phyloP scores from a whole-genome alignment of 2,113 vertebrate species.

The Columbina picui region DNA sequence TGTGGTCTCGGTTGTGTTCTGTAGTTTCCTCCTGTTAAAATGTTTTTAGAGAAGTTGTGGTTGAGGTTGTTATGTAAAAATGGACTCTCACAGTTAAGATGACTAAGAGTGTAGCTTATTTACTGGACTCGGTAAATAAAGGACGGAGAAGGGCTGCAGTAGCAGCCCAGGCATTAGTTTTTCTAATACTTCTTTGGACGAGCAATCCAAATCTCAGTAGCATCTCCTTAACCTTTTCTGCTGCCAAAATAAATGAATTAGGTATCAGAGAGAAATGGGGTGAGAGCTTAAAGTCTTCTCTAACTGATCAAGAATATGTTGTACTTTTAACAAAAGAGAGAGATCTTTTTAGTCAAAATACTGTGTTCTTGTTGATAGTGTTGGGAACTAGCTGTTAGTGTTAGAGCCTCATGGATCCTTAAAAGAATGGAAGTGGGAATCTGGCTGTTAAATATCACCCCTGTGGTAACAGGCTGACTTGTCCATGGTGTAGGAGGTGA shows the following conservation, averaged over 20 bases:
- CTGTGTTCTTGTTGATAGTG: background rate
- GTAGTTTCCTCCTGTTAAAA: slow-evolving; percentile 20
- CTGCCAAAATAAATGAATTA: background rate
- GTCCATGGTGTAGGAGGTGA: background rate
- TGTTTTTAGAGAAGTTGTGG: slow-evolving; percentile 29
- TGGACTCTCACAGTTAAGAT: background rate
- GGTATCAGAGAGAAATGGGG: background rate
- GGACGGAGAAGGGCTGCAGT: background rate
- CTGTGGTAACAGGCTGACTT: background rate
- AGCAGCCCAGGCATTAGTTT: background rate
- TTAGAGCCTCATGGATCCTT: background rate
- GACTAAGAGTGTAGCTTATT: background rate
- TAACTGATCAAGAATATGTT: background rate
- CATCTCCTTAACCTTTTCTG: background rate
- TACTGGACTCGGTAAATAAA: background rate
- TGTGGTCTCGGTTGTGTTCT: slow-evolving; percentile 21
- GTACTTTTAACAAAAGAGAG: background rate
- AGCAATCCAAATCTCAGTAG: background rate
- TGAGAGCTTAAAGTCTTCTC: background rate
- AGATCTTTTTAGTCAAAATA: background rate
- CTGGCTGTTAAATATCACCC: no score
- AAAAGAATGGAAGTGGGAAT: background rate
- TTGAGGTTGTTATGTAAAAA: slow-evolving; percentile 16
- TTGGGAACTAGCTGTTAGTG: background rate
- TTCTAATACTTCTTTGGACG: background rate